Evolutionary conservation across 2,888 invertebrate species (phyloP), one percentile per base, ranked within the genome.

Genomic region (Drosophila neonasuta): DNA sequence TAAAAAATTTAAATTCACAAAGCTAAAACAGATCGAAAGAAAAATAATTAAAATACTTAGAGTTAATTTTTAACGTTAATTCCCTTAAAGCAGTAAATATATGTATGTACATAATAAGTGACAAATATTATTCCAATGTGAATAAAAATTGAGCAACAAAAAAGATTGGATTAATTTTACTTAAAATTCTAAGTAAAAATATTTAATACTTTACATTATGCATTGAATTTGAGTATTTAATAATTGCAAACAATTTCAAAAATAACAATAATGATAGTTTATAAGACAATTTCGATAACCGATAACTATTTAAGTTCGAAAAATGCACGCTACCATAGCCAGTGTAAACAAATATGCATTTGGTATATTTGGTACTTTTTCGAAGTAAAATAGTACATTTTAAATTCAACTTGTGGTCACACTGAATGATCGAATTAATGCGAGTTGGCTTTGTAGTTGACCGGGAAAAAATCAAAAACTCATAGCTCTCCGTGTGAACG

Each of bases 391-490:
- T 8, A 15, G 13, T 15, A 15, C 2, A 13, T 41, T 41, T 15
- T 15, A 7, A 41, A 3, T 15, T 3, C 15, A 13, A 7, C 7
- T 13, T 41, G 39, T 41, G 39, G 39, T 15, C 13, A 41, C 39
- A 41, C 39, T 41, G 39, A 15, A 39, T 3, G 39, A 56, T 48
- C 50, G 62, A 71, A 52, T 41, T 13, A 58, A 39, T 13, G 8
- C 45, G 45, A 54, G 56, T n/a, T 61, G 55, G 60, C 44, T 60
- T 64, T 54, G 3, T 42, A 62, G 48, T 71, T 72, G 73, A 80
- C 80, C 79, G 79, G 79, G 79, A 77, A 80, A 77, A 77, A 81
- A 69, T 80, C 74, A 76, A 80, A 74, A 29, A 72, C 15, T 29
- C 63, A 48, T 67, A 57, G 66, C 45, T 54, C 51, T 64, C 66